Evolutionary conservation across 2,888 invertebrate genomes (phyloP), one percentile per base, ranked within the genome.

Genomic region (Polydrusus pterygomalis): DNA sequence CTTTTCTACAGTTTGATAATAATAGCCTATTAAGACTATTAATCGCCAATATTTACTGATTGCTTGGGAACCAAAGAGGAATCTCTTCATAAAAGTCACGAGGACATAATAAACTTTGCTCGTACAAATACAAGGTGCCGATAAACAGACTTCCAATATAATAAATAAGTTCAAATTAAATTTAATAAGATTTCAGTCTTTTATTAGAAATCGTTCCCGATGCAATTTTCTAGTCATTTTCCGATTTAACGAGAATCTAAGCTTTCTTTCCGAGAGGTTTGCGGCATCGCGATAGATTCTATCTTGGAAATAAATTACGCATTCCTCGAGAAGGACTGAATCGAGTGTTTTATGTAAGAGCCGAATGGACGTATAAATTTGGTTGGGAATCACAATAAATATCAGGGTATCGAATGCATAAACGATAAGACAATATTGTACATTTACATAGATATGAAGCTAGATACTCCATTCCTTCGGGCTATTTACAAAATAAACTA

Each of bases 81-180:
- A 56, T 30, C 34, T 34, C 34, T 30, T 2, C 11, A 56, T 15
- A 30, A 56, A 30, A 25, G 56, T 30, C 30, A 56, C 30, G 56
- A 56, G 30, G 30, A 30, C 56, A 8, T n/a, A 56, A 25, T n/a
- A 15, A 30, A 5, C n/a, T 5, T n/a, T 15, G n/a, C 56, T 30
- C 56, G 13, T 56, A 3, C 30, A 25, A n/a, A 30, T 56, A n/a
- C 56, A 30, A 30, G 56, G 30, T 18, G 56, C 56, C 58, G 58
- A 58, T 58, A 58, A 34, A 11, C n/a, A 47, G 8, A 58, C 34
- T 15, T 58, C 58, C 6, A 38, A 58, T 58, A 25, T 58, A 58
- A 58, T 58, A 56, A 56, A 56, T 30, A 58, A 58, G 58, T 58
- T 17, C 38, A 58, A 58, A 58, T 58, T 58, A 58, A 58, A 58